phyloP scores from a whole-genome alignment of 2,797 vertebrate genomes.

The Crocidura indochinensis region DNA sequence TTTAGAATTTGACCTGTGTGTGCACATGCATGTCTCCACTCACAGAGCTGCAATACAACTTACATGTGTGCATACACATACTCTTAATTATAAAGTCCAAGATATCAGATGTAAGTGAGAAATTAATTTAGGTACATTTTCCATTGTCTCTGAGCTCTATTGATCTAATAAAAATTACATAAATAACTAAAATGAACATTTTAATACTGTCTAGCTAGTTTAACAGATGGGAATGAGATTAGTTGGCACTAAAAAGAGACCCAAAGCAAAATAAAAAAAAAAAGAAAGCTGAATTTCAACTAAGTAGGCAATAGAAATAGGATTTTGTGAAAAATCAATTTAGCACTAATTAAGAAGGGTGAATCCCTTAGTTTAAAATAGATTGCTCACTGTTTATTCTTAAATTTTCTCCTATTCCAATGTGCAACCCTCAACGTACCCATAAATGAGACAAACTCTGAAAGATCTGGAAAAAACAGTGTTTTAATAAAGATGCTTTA shows the following conservation, averaged over 20 bases:
- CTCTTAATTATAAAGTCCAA: neutral
- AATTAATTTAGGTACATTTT: neutral
- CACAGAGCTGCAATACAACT: too few species aligned
- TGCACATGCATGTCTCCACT: neutral
- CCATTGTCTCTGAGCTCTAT: neutral
- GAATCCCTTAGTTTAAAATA: constrained; percentile 75
- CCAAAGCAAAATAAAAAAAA: constrained; percentile 62
- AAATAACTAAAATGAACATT: constrained; percentile 43
- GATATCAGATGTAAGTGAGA: constrained; percentile 1
- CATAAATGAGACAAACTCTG: constrained; percentile 70
- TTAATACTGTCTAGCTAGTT: constrained; percentile 25
- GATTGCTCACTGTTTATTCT: constrained; percentile 47
- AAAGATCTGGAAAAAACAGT: constrained; percentile 71
- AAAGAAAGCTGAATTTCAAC: constrained; percentile 71
- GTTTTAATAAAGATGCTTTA: constrained; percentile 83
- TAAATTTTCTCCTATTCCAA: constrained; percentile 58
- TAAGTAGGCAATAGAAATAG: constrained; percentile 66
- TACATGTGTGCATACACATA: too few species aligned
- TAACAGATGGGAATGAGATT: constrained; percentile 68
- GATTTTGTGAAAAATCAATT: constrained; percentile 75
- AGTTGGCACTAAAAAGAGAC: constrained; percentile 56
- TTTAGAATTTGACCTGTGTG: neutral
- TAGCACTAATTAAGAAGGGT: constrained; percentile 73
- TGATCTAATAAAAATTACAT: constrained; percentile 19
- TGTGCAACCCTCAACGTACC: constrained; percentile 8